Percentiles rank a stretch among this genome's conserved stretches.
Conservation (phyloP, 2,797 vertebrate species). For the Podarcis lilfordi region DNA sequence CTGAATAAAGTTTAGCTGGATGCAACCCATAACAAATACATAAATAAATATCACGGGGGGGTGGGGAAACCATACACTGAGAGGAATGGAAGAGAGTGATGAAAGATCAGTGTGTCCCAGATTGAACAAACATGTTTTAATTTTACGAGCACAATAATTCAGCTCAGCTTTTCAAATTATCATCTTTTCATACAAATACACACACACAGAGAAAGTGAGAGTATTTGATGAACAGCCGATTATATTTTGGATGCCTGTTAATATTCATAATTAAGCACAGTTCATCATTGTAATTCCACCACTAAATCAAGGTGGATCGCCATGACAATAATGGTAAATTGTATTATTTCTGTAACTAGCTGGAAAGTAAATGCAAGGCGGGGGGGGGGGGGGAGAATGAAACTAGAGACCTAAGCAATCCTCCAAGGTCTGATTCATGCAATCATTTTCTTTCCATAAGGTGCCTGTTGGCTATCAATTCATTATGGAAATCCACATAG, state of each 20-base stretch:
- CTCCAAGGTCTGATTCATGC: background rate
- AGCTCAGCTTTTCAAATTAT: conserved; percentile 38
- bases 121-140: conserved; percentile 67
- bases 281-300: conserved; percentile 74
- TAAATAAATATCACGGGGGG: conserved; percentile 8
- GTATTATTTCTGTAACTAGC: conserved; percentile 58
- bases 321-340: conserved; percentile 67
- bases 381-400: conserved; percentile 37
- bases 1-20: no score
- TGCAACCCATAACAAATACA: no score
- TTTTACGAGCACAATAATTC: conserved; percentile 67
- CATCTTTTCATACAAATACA: conserved; percentile 12
- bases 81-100: conserved; percentile 36
- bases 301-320: conserved; percentile 75
- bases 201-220: conserved; percentile 32
- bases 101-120: conserved; percentile 53
- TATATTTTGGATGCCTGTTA: conserved; percentile 75
- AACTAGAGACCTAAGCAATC: conserved; percentile 36
- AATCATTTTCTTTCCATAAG: background rate
- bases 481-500: background rate
- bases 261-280: conserved; percentile 77
- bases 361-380: conserved; percentile 25
- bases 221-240: conserved; percentile 72
- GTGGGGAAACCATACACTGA: conserved; percentile 8
- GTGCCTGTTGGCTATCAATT: background rate